Percentiles rank a stretch among this genome's conserved stretches.
These are phyloP conservation scores for Venturia canescens DNA, from an alignment of 1,140 invertebrate species.

Conservation along the genomic window DNA sequence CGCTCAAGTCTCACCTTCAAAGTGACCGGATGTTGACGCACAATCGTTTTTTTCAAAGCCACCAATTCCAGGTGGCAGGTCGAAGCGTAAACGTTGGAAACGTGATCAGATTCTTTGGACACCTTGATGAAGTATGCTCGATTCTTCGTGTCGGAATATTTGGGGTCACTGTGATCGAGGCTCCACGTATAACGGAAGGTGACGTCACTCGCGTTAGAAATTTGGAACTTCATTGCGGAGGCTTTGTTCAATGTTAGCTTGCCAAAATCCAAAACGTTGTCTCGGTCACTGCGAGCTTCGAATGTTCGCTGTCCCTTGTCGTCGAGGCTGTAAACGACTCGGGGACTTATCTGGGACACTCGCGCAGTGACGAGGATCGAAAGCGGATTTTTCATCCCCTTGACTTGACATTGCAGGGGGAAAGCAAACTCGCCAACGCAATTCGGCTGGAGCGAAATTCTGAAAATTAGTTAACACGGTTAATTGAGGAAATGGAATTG, in stretches of 20 bases:
- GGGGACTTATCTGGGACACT: constrained; percentile 62
- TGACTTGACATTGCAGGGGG: constrained; percentile 68
- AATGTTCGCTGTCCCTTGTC: constrained; percentile 47
- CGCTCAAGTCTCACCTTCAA: constrained; percentile 63
- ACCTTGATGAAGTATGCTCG: constrained; percentile 29
- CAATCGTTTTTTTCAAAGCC: constrained; percentile 48
- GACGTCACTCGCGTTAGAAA: constrained; percentile 68
- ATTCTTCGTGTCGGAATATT: constrained; percentile 56
- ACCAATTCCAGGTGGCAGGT: constrained; percentile 53
- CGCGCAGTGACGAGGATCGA: constrained; percentile 61
- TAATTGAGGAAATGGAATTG: constrained; percentile 1
- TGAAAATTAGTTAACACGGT: constrained; percentile 50
- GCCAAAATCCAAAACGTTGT: constrained; percentile 71
- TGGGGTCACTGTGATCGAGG: constrained; percentile 50
- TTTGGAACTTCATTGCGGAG: constrained; percentile 61
- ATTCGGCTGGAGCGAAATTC: constrained; percentile 67
- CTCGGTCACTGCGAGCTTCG: constrained; percentile 57
- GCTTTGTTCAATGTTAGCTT: constrained; percentile 63
- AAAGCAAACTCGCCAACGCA: constrained; percentile 67
- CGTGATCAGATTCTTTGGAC: constrained; percentile 55
- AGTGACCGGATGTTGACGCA: constrained; percentile 55
- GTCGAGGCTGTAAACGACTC: constrained; percentile 56
- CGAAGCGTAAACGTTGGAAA: constrained; percentile 51
- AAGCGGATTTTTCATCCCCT: constrained; percentile 69
- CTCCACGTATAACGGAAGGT: constrained; percentile 71